Conservation (phyloP, 2,888 invertebrate genomes). For the Troides aeacus region DNA sequence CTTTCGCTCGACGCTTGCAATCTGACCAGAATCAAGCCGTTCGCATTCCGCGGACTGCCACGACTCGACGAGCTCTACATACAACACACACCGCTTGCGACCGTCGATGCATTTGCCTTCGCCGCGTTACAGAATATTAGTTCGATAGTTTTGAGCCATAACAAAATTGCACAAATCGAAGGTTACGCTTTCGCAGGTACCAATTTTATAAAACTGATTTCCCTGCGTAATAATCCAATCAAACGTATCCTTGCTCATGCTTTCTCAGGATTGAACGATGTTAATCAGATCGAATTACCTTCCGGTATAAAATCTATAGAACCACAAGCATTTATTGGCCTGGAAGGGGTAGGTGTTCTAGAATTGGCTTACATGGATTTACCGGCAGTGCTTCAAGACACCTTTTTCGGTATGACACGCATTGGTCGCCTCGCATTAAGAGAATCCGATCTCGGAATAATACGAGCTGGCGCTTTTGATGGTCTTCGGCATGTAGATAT, state of each 20-base stretch:
- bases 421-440: slow-evolving; percentile 88
- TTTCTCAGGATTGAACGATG: slow-evolving; percentile 90
- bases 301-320: slow-evolving; percentile 88
- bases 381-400: slow-evolving; percentile 83
- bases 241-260: slow-evolving; percentile 89
- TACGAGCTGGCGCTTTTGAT: slow-evolving; percentile 87
- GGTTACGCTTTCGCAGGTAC: slow-evolving; percentile 93
- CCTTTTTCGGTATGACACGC: slow-evolving; percentile 88
- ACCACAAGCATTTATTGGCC: slow-evolving; percentile 88
- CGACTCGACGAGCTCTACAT: slow-evolving; percentile 89
- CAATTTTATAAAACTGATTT: slow-evolving; percentile 88
- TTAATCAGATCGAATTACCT: slow-evolving; percentile 90
- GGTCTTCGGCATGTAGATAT: slow-evolving; percentile 86
- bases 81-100: slow-evolving; percentile 90
- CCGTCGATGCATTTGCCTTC: slow-evolving; percentile 91
- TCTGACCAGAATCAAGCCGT: slow-evolving; percentile 88
- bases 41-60: slow-evolving; percentile 91
- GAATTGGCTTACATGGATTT: slow-evolving; percentile 93
- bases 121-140: slow-evolving; percentile 90
- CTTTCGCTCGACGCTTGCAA: slow-evolving; percentile 93
- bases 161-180: slow-evolving; percentile 85
- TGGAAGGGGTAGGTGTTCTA: slow-evolving; percentile 89
- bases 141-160: slow-evolving; percentile 84
- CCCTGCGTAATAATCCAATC: slow-evolving; percentile 91
- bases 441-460: slow-evolving; percentile 89